Conservation (phyloP, 2,888 invertebrate species). For the Drosophila nr. fundita region DNA sequence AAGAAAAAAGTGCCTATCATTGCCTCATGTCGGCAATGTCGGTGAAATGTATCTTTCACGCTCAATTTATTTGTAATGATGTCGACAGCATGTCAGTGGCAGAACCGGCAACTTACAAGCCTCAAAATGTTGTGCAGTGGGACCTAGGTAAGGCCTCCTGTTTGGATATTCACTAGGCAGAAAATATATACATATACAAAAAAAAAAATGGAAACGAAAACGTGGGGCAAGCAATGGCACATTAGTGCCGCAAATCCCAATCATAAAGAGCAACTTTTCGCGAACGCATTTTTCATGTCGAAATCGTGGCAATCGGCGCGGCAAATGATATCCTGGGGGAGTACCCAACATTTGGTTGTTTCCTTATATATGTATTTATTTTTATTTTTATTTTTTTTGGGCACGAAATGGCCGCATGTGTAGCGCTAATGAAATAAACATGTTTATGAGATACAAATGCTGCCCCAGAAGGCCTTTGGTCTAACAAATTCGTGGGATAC, state of each 20-base stretch:
- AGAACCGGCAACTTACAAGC: slow-evolving; percentile 35
- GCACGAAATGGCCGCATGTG: slow-evolving; percentile 66
- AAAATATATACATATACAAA: slow-evolving; percentile 8
- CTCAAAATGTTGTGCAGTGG: slow-evolving; percentile 30
- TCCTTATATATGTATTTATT: neutral
- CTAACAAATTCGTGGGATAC: slow-evolving; percentile 14
- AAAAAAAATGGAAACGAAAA: slow-evolving; percentile 7
- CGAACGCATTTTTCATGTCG: slow-evolving; percentile 80
- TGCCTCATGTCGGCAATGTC: slow-evolving; percentile 53
- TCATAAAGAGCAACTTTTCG: slow-evolving; percentile 75
- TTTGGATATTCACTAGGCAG: slow-evolving; percentile 41
- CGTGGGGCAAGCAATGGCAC: slow-evolving; percentile 64
- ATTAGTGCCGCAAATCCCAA: slow-evolving; percentile 77
- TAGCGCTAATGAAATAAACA: slow-evolving; percentile 78
- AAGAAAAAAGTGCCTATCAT: slow-evolving; percentile 57
- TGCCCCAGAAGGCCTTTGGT: slow-evolving; percentile 44
- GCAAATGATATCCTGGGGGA: slow-evolving; percentile 73
- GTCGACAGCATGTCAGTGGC: slow-evolving; percentile 66
- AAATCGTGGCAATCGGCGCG: slow-evolving; percentile 69
- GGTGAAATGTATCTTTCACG: slow-evolving; percentile 78
- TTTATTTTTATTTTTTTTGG: neutral
- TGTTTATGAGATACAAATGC: slow-evolving; percentile 75
- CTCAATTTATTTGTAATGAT: slow-evolving; percentile 79
- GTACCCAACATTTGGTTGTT: slow-evolving; percentile 38
- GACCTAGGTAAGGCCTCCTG: slow-evolving; percentile 17